A percentile compares a stretch with the other conserved stretches of the same genome.
phyloP scores from a whole-genome alignment of 2,113 vertebrate genomes.

The Psilopsiagon aymara region DNA sequence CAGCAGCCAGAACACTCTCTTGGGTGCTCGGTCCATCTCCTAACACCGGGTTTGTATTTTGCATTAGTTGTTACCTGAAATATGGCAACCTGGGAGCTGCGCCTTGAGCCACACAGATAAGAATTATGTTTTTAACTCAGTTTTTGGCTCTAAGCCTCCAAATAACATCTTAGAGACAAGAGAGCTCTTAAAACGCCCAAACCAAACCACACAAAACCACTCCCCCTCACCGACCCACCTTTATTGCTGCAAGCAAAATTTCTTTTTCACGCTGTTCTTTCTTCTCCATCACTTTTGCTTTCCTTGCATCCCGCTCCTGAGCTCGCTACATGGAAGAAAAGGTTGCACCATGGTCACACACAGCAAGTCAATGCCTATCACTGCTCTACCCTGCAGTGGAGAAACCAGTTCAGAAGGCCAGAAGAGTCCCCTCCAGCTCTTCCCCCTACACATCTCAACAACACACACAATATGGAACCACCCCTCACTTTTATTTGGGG shows the following conservation, averaged over 20 bases:
- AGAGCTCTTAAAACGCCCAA: background rate
- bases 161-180: background rate
- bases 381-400: background rate
- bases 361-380: background rate
- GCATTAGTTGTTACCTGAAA: background rate
- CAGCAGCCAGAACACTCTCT: background rate
- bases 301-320: constrained; percentile 87
- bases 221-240: constrained; percentile 68
- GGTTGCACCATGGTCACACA: background rate
- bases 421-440: background rate
- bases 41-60: background rate
- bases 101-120: background rate
- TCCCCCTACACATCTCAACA: background rate
- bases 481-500: background rate
- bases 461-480: rapidly evolving
- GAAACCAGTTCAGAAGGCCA: background rate
- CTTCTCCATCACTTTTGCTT: constrained; percentile 82
- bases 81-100: background rate
- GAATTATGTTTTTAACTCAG: background rate
- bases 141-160: background rate
- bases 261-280: constrained; percentile 78
- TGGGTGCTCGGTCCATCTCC: background rate
- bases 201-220: background rate
- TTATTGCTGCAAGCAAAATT: constrained; percentile 81
- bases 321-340: constrained; percentile 73